phyloP scores from a whole-genome alignment of 1,140 invertebrate genomes.

The Berghia stephanieae region DNA sequence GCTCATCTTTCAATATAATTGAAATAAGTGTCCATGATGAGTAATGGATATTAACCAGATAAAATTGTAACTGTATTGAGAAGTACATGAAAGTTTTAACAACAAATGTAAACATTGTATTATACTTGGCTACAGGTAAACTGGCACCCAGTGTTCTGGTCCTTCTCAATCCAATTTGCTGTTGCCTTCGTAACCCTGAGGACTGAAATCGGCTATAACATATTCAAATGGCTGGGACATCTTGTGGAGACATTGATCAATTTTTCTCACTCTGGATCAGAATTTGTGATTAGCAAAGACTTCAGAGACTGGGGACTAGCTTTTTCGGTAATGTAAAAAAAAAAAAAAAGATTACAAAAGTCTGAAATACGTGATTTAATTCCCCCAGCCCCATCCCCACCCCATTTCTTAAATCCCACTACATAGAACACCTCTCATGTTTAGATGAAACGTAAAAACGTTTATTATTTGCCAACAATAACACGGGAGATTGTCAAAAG shows the following conservation, averaged over 20 bases:
- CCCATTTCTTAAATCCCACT: no score
- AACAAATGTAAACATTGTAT: no score
- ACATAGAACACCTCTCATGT: no score
- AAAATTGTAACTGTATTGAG: not conserved
- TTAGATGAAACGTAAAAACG: not conserved
- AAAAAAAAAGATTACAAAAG: no score
- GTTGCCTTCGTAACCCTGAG: constrained; percentile 2
- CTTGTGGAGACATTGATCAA: not conserved
- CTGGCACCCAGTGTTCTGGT: no score
- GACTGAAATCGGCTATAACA: not conserved
- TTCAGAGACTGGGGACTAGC: not conserved
- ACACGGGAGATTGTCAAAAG: not conserved
- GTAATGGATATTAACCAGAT: not conserved
- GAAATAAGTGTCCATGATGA: not conserved
- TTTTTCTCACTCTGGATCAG: not conserved
- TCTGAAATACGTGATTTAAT: not conserved
- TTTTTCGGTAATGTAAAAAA: constrained; percentile 13
- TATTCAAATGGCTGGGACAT: constrained; percentile 14
- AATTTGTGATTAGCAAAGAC: constrained; percentile 8
- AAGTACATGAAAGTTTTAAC: no score
- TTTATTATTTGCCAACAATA: not conserved
- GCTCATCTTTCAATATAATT: no score
- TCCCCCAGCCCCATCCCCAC: no score
- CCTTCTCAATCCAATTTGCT: not conserved
- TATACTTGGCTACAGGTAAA: no score